phyloP scores from a whole-genome alignment of 2,888 invertebrate species.

The Megamerina dolium region DNA sequence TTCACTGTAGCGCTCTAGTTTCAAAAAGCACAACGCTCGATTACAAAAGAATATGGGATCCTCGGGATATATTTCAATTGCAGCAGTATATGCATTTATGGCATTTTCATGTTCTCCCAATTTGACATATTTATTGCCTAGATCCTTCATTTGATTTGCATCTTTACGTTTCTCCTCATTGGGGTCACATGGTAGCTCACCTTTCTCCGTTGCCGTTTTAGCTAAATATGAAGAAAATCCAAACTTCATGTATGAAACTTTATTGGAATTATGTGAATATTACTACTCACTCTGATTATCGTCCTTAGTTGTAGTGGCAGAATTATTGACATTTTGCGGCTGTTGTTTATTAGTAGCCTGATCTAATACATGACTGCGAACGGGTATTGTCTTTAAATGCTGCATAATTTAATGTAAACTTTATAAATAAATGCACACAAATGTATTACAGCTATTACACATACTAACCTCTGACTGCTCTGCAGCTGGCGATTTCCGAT shows the following conservation, averaged over 20 bases:
- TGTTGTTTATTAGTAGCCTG: no score
- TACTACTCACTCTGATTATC: not conserved
- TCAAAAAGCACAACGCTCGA: constrained; percentile 79
- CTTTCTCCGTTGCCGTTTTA: constrained; percentile 32
- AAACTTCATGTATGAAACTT: not conserved
- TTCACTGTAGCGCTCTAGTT: constrained; percentile 63
- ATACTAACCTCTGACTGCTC: not conserved
- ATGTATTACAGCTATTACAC: no score
- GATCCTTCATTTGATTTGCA: constrained; percentile 42
- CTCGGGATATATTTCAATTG: constrained; percentile 73
- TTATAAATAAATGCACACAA: no score
- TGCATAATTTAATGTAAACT: not conserved
- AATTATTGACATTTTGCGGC: not conserved
- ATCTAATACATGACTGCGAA: constrained; percentile 27
- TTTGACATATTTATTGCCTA: constrained; percentile 79
- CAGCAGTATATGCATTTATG: constrained; percentile 77
- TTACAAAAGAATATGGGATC: constrained; percentile 81
- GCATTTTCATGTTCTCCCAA: constrained; percentile 78
- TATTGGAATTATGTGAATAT: not conserved
- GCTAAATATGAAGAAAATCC: constrained; percentile 9
- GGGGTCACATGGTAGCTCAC: constrained; percentile 27
- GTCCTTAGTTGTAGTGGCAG: no score
- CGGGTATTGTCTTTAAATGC: constrained; percentile 21
- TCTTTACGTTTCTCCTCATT: constrained; percentile 27
- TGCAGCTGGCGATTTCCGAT: constrained; percentile 16